Evolutionary conservation across 1,140 invertebrate genomes (phyloP).

Genomic region (Diploscapter pachys): DNA sequence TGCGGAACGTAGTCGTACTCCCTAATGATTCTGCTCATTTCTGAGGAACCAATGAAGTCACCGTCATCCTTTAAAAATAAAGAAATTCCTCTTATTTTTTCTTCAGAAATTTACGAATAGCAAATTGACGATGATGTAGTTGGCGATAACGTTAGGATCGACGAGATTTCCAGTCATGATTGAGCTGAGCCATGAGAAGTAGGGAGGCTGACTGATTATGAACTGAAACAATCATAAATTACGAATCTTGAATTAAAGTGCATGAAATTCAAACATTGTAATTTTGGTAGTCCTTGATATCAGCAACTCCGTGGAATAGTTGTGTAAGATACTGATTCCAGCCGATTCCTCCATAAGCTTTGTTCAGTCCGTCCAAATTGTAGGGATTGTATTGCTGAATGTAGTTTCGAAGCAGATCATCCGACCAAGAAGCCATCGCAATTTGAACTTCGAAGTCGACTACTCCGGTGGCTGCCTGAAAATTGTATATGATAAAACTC

Average conservation of each 20-base stretch:
- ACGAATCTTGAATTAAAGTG: too few relatives aligned
- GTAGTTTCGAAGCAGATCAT: conserved; percentile 46
- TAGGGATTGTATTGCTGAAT: conserved; percentile 46
- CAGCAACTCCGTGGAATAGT: conserved; percentile 28
- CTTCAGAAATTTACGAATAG: not conserved
- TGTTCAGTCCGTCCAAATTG: conserved; percentile 24
- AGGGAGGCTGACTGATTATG: conserved; percentile 38
- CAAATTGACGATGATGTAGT: conserved; percentile 43
- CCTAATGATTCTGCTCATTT: not conserved
- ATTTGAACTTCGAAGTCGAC: conserved; percentile 43
- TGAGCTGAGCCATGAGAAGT: conserved; percentile 37
- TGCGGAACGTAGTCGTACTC: conserved; percentile 24
- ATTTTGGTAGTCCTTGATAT: not conserved
- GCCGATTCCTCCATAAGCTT: conserved; percentile 35
- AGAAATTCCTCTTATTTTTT: too few relatives aligned
- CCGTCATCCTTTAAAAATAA: conserved; percentile 10
- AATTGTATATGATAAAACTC: too few relatives aligned
- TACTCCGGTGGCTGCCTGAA: conserved; percentile 19
- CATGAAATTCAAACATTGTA: not conserved
- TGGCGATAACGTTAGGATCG: conserved; percentile 34
- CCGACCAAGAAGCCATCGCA: conserved; percentile 42
- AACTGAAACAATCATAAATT: conserved; percentile 9
- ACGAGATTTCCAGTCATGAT: conserved; percentile 25
- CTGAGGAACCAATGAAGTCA: conserved; percentile 19
- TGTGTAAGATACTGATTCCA: conserved; percentile 31